Conservation (phyloP, 2,113 vertebrate species). For the Ammodytes dubius region DNA sequence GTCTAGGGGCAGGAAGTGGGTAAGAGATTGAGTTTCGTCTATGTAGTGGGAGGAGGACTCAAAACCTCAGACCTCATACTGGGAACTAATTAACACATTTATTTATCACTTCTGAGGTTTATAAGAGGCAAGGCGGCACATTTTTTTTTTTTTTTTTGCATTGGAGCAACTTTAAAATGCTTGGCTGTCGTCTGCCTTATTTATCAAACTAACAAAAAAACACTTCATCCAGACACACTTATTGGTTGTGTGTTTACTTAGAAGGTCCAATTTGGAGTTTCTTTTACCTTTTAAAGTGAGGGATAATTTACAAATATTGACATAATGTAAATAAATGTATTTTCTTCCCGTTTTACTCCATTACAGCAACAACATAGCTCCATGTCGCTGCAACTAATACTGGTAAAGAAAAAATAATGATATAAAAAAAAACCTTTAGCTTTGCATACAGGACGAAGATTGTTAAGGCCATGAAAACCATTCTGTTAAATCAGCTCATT, state of each 20-base stretch:
- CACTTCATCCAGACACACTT: conserved; percentile 4
- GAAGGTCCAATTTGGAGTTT: conserved; percentile 4
- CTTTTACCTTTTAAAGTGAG: conserved; percentile 11
- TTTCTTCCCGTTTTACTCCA: neutral
- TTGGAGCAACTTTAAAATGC: conserved; percentile 34
- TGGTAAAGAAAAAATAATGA: neutral
- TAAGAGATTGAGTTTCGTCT: conserved; percentile 21
- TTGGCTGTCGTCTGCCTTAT: conserved; percentile 4
- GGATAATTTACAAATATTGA: conserved; percentile 4
- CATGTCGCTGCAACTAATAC: neutral
- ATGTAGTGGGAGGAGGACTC: conserved; percentile 33
- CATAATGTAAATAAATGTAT: neutral
- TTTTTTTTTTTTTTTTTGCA: conserved; percentile 20
- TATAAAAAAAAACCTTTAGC: neutral
- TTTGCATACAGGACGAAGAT: neutral
- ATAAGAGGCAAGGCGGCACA: neutral
- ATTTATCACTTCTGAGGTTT: conserved; percentile 48
- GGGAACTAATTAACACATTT: conserved; percentile 63
- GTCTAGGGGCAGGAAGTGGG: conserved; percentile 13
- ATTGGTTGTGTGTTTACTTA: conserved; percentile 5
- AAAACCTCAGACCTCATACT: conserved; percentile 47
- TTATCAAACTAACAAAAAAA: conserved; percentile 13
- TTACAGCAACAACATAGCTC: neutral
- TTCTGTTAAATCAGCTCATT: neutral
- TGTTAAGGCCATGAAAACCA: neutral